These are phyloP conservation scores for Drosophila rufa DNA, from an alignment of 1,140 invertebrate species.

Conservation along the genomic window DNA sequence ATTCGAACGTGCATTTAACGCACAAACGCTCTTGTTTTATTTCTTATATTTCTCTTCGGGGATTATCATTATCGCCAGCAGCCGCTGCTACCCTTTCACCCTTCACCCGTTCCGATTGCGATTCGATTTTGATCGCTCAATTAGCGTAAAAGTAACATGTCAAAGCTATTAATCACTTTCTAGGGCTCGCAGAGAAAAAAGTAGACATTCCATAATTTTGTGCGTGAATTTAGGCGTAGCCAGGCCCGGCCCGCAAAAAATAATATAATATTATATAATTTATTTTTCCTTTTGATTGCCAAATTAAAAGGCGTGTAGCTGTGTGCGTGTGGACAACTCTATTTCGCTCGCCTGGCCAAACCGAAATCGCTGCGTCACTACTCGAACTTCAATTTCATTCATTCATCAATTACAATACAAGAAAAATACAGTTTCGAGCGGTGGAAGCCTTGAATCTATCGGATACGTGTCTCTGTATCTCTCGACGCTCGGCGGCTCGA, in stretches of 20 bases:
- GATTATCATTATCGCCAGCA: constrained; percentile 42
- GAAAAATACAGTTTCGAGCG: constrained; percentile 64
- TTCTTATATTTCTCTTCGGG: constrained; percentile 40
- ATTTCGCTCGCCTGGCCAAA: constrained; percentile 58
- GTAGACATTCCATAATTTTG: constrained; percentile 37
- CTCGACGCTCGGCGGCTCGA: constrained; percentile 1
- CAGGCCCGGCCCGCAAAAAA: constrained; percentile 21
- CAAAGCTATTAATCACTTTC: constrained; percentile 81
- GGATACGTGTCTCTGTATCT: constrained; percentile 43
- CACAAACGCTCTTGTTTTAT: constrained; percentile 66
- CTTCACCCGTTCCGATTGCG: constrained; percentile 68
- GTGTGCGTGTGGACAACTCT: constrained; percentile 63
- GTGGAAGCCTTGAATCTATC: constrained; percentile 73
- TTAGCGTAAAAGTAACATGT: constrained; percentile 84
- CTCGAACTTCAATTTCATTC: constrained; percentile 83
- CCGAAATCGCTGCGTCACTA: constrained; percentile 74
- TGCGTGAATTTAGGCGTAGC: constrained; percentile 76
- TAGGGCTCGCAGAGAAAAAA: constrained; percentile 8
- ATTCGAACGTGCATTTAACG: constrained; percentile 70
- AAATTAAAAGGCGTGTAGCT: constrained; percentile 69
- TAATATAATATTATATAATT: constrained; percentile 69
- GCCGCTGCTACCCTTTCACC: constrained; percentile 71
- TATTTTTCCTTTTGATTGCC: constrained; percentile 81
- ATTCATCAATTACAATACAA: constrained; percentile 83
- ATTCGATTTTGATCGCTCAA: constrained; percentile 83